A percentile compares a stretch with the other conserved stretches of the same genome.
Evolutionary conservation across 2,113 vertebrate genomes (phyloP).

Genomic region (Cottus gobio): DNA sequence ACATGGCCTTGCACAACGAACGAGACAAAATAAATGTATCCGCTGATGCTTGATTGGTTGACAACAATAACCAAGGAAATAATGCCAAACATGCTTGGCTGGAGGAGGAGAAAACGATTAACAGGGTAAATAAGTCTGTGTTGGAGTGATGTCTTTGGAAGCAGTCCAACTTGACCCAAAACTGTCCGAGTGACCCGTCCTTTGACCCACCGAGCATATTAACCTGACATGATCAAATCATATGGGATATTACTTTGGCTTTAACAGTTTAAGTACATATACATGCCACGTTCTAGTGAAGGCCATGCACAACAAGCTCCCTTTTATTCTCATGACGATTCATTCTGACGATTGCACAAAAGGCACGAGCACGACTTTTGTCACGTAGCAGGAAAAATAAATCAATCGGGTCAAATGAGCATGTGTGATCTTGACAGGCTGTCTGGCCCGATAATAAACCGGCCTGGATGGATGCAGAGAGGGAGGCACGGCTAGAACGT

Average conservation of each 20-base stretch:
- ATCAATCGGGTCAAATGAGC: not conserved
- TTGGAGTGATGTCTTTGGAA: slow-evolving; percentile 43
- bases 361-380: not conserved
- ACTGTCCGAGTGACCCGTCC: slow-evolving; percentile 17
- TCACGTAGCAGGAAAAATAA: slow-evolving; percentile 5
- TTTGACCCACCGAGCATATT: slow-evolving; percentile 14
- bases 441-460: slow-evolving; percentile 2
- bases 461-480: not conserved
- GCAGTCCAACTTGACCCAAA: slow-evolving; percentile 51
- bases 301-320: not conserved
- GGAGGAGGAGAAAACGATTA: slow-evolving; percentile 2
- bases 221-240: slow-evolving; percentile 16
- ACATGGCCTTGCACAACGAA: not conserved
- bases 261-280: not conserved
- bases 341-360: not conserved
- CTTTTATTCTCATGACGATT: not conserved
- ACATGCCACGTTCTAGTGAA: too few relatives aligned
- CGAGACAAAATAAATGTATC: not conserved
- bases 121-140: slow-evolving; percentile 20
- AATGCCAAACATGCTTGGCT: not conserved
- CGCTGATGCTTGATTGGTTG: slow-evolving; percentile 2
- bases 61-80: not conserved
- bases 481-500: not conserved
- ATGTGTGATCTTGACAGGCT: not conserved
- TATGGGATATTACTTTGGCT: slow-evolving; percentile 17